A percentile compares a stretch with the other conserved stretches of the same genome.
These are phyloP conservation scores for Leontopithecus rosalia DNA, from an alignment of 2,797 vertebrate species.

Conservation along the genomic window DNA sequence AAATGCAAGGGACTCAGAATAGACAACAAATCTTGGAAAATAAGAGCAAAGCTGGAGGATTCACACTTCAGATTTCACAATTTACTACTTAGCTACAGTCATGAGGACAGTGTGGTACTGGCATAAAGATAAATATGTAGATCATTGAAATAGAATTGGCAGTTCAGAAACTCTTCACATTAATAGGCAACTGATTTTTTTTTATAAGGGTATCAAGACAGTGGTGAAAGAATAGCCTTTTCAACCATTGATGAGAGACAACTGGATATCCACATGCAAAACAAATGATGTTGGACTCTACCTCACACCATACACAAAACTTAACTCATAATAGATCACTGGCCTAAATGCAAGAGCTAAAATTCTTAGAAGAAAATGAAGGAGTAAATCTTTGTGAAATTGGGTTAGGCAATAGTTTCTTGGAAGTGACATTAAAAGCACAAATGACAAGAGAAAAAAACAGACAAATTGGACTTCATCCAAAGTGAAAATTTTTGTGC, in stretches of 20 bases:
- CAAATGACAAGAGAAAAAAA: neutral
- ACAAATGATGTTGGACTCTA: neutral
- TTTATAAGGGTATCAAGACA: neutral
- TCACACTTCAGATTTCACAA: constrained; percentile 15
- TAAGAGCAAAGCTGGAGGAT: neutral
- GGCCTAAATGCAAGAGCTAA: neutral
- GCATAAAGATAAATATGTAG: neutral
- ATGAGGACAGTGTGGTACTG: neutral
- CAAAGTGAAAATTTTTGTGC: neutral
- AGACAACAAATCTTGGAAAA: constrained; percentile 22
- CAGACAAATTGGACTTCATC: neutral
- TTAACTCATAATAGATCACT: neutral
- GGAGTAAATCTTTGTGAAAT: neutral
- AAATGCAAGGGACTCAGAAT: constrained; percentile 1
- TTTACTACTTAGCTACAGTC: neutral
- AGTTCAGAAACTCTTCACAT: neutral
- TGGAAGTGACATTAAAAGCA: neutral
- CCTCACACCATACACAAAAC: neutral
- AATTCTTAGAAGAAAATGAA: neutral
- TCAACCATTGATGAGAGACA: constrained; percentile 9
- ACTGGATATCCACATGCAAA: neutral
- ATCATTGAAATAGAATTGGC: neutral
- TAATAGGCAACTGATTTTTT: constrained; percentile 10
- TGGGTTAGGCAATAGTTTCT: neutral
- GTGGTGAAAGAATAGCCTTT: neutral